A percentile compares a stretch with the other conserved stretches of the same genome.
Conservation (phyloP, 1,140 invertebrate genomes). For the Caenorhabditis briggsae region DNA sequence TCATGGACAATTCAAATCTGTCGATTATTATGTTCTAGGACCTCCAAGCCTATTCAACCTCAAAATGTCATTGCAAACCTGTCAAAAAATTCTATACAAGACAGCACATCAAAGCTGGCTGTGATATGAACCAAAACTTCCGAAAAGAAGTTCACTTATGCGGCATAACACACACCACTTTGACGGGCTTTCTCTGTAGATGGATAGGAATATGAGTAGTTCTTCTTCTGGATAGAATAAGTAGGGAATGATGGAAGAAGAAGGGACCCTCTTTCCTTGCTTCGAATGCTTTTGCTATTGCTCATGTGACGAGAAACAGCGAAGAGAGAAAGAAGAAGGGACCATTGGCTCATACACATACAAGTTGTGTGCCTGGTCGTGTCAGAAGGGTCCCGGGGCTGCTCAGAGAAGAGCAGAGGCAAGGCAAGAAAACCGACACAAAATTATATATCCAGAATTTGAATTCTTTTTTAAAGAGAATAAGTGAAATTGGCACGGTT, state of each 20-base stretch:
- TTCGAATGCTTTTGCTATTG: not conserved
- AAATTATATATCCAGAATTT: too few relatives aligned
- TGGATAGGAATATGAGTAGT: not conserved
- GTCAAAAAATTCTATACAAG: not conserved
- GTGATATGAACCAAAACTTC: conserved; percentile 84
- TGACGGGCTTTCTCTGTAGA: conserved; percentile 80
- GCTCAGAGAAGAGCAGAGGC: too few relatives aligned
- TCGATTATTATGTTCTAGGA: not conserved
- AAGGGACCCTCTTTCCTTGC: not conserved
- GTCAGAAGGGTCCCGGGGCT: not conserved
- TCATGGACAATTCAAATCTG: too few relatives aligned
- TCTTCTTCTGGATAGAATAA: not conserved
- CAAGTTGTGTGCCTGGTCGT: not conserved
- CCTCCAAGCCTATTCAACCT: not conserved
- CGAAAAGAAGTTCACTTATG: conserved; percentile 67
- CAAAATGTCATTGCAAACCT: not conserved
- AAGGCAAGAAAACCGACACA: too few relatives aligned
- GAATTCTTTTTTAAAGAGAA: too few relatives aligned
- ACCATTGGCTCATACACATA: not conserved
- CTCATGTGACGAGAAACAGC: not conserved
- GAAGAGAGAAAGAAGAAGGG: not conserved
- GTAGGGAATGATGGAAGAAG: not conserved
- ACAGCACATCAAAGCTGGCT: conserved; percentile 92
- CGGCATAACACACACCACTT: conserved; percentile 87
- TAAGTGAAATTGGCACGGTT: too few relatives aligned